Evolutionary conservation across 1,140 invertebrate species (phyloP), one percentile per base, ranked within the genome.

Genomic region (Drosophila chauvacae): DNA sequence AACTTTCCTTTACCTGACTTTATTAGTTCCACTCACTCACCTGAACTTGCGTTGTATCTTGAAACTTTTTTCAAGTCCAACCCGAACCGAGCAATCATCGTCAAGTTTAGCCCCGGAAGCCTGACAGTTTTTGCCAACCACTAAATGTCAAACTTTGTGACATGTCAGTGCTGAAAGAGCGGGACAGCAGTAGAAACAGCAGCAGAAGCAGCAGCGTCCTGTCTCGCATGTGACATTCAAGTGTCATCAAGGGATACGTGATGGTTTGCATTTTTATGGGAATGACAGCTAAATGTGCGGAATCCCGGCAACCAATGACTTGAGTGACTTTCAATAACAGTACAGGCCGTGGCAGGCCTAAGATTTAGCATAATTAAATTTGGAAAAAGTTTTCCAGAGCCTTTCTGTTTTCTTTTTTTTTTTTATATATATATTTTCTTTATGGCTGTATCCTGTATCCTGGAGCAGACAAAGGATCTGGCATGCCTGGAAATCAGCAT

Each of bases 281-380:
- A 84, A 84, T 80, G 84, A 88, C 83, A 80, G 84, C 66, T 74
- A 88, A 64, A 88, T 77, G 71, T 61, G 65, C 62, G 50, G 63
- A 76, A 57, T 76, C 60, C 60, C 44, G 23, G 72, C 59, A 30
- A 30, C 42, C 60, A 71, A 80, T 82, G 83, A 80, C 83, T 87
- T 80, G 79, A 87, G 71, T 87, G 83, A 87, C 81, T 82, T 87
- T 80, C 61, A 56, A 66, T 42, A 61, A 87, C 68, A 70, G 44
- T 59, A 48, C 61, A 68, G 75, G 16, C 39, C 20, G 14, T 9
- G 45, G 45, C 62, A 41, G 62, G 41, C 55, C 59, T 73, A 81
- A 84, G 73, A 88, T 88, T 87, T 87, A 81, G 84, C 84, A 87
- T 87, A 87, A 87, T 87, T 88, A 87, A 84, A 87, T 87, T 87